Base-by-base conservation (phyloP, 2,888 invertebrate species). In the Odiellus spinosus region DNA sequence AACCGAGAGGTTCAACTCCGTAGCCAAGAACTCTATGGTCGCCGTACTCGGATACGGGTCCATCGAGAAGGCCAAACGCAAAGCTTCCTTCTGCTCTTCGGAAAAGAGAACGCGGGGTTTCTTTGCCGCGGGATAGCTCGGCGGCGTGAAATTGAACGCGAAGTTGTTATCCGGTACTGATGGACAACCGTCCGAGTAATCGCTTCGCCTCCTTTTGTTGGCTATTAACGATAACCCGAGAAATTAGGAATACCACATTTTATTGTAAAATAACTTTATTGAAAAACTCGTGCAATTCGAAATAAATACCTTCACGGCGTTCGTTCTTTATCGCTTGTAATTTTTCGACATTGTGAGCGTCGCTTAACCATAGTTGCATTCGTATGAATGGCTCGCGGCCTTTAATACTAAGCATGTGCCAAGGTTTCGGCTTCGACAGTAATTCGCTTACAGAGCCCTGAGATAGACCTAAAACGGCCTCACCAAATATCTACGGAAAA, bases 401-500 rank as follows among this genome's bases (percentile, higher is more conserved):
- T 66, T 95, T 95, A 64, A 93, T 90, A 63, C 91, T 93, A 46
- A 96, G 75, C 91, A 95, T 91, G 64, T 91, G 91, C 95, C 96
- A 96, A 0, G 95, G 95, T 62, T 96, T 96, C 3, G 96, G 96
- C 66, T 95, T 95, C 51, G 93, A 91, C 6, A 98, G 73, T 52
- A 98, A 72, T 67, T 98, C 98, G 61, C 91, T 93, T 11, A 95
- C 95, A 2, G 95, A 90, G 11, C 90, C 95, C 68, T 96, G 95
- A 0, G 91, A 91, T 21, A 96, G 72, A 0, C 93, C 95, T 12
- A 98, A 73, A 3, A 98, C 93, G 1, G 90, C 91, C 70, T 98
- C 96, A 10, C 96, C 98, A 62, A 98, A 96, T 53, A 90, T 87
- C 73, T 76, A 26, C 26, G 26, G 65, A 11, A 68, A 69, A 53